A percentile compares a stretch with the other conserved stretches of the same genome.
Conservation (phyloP, 2,797 vertebrate genomes). For the Takifugu ocellatus region DNA sequence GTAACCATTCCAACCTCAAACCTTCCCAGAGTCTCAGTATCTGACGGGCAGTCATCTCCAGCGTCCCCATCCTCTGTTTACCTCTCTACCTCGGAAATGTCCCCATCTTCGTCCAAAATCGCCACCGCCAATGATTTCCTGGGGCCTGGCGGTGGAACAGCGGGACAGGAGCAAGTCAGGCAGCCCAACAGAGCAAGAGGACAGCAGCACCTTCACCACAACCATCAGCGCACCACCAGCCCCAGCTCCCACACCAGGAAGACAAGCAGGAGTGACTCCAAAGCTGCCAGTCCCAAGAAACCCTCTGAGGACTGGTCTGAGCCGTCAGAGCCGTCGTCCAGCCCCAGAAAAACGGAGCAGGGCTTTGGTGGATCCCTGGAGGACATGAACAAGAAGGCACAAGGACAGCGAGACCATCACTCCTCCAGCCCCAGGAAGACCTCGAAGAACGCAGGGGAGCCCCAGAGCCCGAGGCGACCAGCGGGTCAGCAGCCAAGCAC, state of each 20-base stretch:
- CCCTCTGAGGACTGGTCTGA: slow-evolving; percentile 44
- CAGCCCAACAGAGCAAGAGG: slow-evolving; percentile 58
- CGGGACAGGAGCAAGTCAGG: slow-evolving; percentile 35
- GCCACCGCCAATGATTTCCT: slow-evolving; percentile 70
- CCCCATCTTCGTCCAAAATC: slow-evolving; percentile 69
- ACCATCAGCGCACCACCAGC: slow-evolving; percentile 64
- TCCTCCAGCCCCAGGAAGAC: slow-evolving; percentile 80
- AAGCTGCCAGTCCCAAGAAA: slow-evolving; percentile 72
- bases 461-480: slow-evolving; percentile 58
- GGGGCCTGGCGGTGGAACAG: slow-evolving; percentile 45
- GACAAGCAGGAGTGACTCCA: slow-evolving; percentile 51
- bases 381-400: slow-evolving; percentile 43
- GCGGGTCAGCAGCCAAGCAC: slow-evolving; percentile 39
- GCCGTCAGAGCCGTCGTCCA: slow-evolving; percentile 41
- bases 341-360: slow-evolving; percentile 53
- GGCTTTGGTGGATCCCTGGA: slow-evolving; percentile 50
- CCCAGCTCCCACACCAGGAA: slow-evolving; percentile 61
- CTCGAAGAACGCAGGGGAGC: slow-evolving; percentile 58
- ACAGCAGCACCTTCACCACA: slow-evolving; percentile 58
- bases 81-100: slow-evolving; percentile 75
- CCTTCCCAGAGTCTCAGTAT: slow-evolving; percentile 77
- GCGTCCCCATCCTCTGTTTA: slow-evolving; percentile 78
- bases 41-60: slow-evolving; percentile 80
- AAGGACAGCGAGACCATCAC: slow-evolving; percentile 44
- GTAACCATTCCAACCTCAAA: slow-evolving; percentile 79